phyloP scores from a whole-genome alignment of 2,888 invertebrate genomes.

The Teleogryllus oceanicus region DNA sequence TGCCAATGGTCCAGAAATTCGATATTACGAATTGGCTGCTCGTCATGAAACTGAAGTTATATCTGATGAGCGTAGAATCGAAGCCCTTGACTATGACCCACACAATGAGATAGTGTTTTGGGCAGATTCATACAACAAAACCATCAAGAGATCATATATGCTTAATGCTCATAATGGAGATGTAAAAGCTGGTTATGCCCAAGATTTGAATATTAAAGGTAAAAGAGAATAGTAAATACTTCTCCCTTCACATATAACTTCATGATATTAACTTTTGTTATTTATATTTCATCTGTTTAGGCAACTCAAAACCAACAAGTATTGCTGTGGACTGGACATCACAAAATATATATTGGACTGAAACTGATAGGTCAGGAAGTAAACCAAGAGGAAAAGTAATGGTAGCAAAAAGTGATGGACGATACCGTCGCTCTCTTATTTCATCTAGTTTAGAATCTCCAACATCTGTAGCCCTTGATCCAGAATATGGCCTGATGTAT shows the following conservation, averaged over 20 bases:
- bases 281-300: constrained; percentile 44
- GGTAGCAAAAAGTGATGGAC: constrained; percentile 84
- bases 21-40: constrained; percentile 62
- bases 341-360: constrained; percentile 92
- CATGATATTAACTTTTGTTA: neutral
- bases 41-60: constrained; percentile 63
- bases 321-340: constrained; percentile 92
- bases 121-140: constrained; percentile 88
- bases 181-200: constrained; percentile 74
- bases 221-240: constrained; percentile 34
- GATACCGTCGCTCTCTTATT: constrained; percentile 78
- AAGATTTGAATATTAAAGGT: constrained; percentile 76
- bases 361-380: constrained; percentile 69
- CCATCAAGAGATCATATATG: constrained; percentile 88
- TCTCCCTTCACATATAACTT: neutral
- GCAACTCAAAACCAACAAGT: constrained; percentile 79
- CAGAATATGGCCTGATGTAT: constrained; percentile 79
- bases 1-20: constrained; percentile 83
- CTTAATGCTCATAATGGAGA: constrained; percentile 72
- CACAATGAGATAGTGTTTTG: constrained; percentile 84
- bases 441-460: constrained; percentile 79
- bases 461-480: constrained; percentile 83
- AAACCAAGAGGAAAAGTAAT: constrained; percentile 72
- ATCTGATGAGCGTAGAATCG: constrained; percentile 80
- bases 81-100: constrained; percentile 87